Conservation (phyloP, 2,888 invertebrate species). For the Synergus japonicus region DNA sequence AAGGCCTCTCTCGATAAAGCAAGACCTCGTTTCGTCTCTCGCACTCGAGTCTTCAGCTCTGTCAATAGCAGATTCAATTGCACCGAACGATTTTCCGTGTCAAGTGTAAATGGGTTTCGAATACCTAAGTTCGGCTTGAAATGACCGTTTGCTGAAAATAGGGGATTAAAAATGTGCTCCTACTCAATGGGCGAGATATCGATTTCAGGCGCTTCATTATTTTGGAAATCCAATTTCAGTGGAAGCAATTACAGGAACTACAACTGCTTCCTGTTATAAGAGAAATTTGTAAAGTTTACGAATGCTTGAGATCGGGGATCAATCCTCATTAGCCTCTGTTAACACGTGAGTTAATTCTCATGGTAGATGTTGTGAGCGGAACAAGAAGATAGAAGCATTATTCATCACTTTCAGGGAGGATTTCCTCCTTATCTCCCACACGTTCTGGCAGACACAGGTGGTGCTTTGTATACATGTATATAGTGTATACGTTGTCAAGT, state of each 20-base stretch:
- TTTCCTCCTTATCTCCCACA: slow-evolving; percentile 20
- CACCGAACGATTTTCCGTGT: slow-evolving; percentile 25
- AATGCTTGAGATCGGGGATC: not conserved
- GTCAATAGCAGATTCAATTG: slow-evolving; percentile 34
- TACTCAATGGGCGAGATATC: not conserved
- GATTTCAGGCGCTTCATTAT: too few relatives aligned
- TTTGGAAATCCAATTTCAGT: too few relatives aligned
- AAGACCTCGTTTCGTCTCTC: slow-evolving; percentile 11
- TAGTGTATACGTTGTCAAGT: slow-evolving; percentile 6
- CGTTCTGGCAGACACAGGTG: not conserved
- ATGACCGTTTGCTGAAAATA: slow-evolving; percentile 21
- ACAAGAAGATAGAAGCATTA: slow-evolving; percentile 23
- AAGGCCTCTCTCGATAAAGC: slow-evolving; percentile 15
- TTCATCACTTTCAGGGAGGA: slow-evolving; percentile 29
- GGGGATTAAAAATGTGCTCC: not conserved
- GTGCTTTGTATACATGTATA: slow-evolving; percentile 7
- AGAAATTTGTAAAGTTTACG: not conserved
- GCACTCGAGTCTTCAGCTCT: slow-evolving; percentile 26
- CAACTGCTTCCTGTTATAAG: too few relatives aligned
- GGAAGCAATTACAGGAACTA: too few relatives aligned
- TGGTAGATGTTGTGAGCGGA: not conserved
- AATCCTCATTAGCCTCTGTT: slow-evolving; percentile 21
- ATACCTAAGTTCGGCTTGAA: slow-evolving; percentile 30
- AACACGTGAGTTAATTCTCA: not conserved
- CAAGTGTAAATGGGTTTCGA: slow-evolving; percentile 37